phyloP scores from a whole-genome alignment of 2,113 vertebrate genomes.

The Myrmecophaga tridactyla region DNA sequence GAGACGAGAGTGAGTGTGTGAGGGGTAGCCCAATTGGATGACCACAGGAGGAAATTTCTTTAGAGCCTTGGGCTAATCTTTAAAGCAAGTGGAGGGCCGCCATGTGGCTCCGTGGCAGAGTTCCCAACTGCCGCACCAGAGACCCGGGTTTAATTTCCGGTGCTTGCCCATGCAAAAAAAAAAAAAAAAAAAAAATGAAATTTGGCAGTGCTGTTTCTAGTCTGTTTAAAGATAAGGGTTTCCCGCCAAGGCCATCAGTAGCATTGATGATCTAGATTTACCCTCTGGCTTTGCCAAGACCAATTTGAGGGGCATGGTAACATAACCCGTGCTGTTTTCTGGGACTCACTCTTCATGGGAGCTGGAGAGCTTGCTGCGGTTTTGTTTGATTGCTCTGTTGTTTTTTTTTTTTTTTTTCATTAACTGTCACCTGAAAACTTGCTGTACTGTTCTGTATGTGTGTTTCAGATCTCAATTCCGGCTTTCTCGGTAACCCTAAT shows the following conservation, averaged over 20 bases:
- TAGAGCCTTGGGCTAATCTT: background rate
- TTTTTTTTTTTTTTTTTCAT: background rate
- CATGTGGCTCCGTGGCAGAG: too few relatives aligned
- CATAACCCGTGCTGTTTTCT: background rate
- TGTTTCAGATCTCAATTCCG: conserved; percentile 93
- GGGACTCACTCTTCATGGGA: background rate
- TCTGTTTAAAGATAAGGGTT: too few relatives aligned
- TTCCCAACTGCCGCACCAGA: too few relatives aligned
- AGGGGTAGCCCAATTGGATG: background rate
- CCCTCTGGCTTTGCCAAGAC: too few relatives aligned
- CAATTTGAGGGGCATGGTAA: background rate
- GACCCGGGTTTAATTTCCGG: too few relatives aligned
- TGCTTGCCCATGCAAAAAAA: too few relatives aligned
- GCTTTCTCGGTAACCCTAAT: conserved; percentile 90
- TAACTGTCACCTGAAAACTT: background rate
- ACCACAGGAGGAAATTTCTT: background rate
- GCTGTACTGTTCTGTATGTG: background rate
- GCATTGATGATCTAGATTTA: too few relatives aligned
- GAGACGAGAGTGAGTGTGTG: background rate
- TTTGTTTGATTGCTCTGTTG: background rate
- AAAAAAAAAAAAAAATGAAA: too few relatives aligned
- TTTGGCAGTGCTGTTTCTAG: background rate
- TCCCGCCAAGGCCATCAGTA: too few relatives aligned
- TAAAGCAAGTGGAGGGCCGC: background rate
- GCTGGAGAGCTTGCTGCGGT: background rate